phyloP scores from a whole-genome alignment of 2,797 vertebrate species.

The Choloepus didactylus region DNA sequence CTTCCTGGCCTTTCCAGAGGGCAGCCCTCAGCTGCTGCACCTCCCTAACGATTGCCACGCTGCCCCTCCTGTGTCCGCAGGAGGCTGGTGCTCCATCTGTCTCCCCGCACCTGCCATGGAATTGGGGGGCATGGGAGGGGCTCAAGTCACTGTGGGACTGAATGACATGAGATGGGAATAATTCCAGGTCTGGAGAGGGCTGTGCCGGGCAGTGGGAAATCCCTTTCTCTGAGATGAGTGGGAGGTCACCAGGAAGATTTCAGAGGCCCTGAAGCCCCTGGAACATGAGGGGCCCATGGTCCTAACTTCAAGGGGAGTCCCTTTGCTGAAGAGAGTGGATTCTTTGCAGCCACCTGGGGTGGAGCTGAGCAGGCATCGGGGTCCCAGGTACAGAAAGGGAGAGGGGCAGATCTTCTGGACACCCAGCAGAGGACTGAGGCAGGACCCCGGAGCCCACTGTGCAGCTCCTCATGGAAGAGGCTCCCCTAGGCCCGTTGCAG shows the following conservation, averaged over 20 bases:
- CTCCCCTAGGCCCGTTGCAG: background rate
- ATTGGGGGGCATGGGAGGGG: background rate
- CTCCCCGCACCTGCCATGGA: background rate
- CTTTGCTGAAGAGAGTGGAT: background rate
- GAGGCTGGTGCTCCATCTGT: accelerated
- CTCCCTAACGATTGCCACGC: accelerated
- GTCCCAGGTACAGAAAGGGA: no score
- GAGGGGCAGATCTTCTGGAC: background rate
- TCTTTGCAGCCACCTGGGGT: accelerated
- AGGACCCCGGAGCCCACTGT: no score
- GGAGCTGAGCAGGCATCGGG: no score
- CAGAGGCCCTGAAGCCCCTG: background rate
- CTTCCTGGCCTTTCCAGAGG: no score
- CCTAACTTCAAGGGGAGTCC: background rate
- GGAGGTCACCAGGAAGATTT: accelerated
- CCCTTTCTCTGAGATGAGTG: background rate
- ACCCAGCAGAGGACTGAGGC: accelerated
- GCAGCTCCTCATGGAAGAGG: background rate
- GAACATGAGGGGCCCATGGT: background rate
- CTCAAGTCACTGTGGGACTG: background rate
- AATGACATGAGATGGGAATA: background rate
- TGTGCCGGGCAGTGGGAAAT: accelerated
- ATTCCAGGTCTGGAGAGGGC: no score
- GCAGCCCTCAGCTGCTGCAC: no score
- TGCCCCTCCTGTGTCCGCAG: accelerated